Conservation (phyloP, 1,140 invertebrate species). For the Aphaenogaster floridana region DNA sequence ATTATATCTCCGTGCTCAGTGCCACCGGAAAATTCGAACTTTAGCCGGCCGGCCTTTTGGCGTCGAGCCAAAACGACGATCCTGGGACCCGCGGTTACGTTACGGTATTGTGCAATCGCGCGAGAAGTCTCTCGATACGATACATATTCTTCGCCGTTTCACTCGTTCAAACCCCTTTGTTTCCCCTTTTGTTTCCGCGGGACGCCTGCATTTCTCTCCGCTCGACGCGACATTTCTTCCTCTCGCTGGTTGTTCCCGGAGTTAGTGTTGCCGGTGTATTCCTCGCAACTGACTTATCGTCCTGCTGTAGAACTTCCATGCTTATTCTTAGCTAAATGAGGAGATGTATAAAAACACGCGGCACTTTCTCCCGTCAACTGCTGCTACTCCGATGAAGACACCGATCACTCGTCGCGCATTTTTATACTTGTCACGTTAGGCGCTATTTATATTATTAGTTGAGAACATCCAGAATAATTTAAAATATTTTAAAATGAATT, state of each 20-base stretch:
- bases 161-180: slow-evolving; percentile 14
- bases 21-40: slow-evolving; percentile 67
- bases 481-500: not conserved
- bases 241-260: not conserved
- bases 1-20: slow-evolving; percentile 68
- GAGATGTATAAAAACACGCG: not conserved
- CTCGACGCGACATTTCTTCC: not conserved
- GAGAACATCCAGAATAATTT: not conserved
- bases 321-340: slow-evolving; percentile 23
- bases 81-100: slow-evolving; percentile 48
- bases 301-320: not conserved
- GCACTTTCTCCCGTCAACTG: not conserved
- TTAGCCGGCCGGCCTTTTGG: slow-evolving; percentile 55
- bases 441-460: not conserved
- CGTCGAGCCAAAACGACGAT: slow-evolving; percentile 65
- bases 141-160: slow-evolving; percentile 49
- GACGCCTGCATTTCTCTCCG: not conserved
- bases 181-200: not conserved
- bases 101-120: slow-evolving; percentile 69
- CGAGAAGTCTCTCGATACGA: slow-evolving; percentile 65
- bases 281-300: slow-evolving; percentile 20
- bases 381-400: not conserved
- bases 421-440: slow-evolving; percentile 20
- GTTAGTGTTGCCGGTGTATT: not conserved
- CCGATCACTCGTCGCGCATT: slow-evolving; percentile 1